Conservation (phyloP, 2,113 vertebrate genomes). For the Pelecanoides urinatrix region DNA sequence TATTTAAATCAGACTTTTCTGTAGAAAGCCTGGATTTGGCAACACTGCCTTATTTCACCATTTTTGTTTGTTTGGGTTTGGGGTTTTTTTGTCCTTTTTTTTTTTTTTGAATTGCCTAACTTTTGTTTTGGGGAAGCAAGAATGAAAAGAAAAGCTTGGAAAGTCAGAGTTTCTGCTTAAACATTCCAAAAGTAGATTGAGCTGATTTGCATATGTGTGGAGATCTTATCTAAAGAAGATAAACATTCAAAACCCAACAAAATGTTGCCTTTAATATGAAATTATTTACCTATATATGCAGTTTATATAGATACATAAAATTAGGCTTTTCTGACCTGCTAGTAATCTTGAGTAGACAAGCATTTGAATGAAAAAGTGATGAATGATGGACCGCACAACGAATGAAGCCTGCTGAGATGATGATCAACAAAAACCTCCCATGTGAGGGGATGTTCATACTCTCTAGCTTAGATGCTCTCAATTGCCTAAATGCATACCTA, state of each 20-base stretch:
- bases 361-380: background rate
- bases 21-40: background rate
- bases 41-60: background rate
- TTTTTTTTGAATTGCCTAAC: background rate
- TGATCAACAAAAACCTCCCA: background rate
- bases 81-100: accelerated
- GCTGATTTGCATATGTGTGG: background rate
- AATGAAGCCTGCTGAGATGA: background rate
- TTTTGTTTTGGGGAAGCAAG: background rate
- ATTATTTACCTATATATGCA: background rate
- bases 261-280: background rate
- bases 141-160: background rate
- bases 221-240: background rate
- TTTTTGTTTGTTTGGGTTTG: background rate
- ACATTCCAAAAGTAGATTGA: background rate
- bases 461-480: background rate
- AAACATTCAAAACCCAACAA: background rate
- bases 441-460: background rate
- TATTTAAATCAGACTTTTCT: background rate
- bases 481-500: background rate
- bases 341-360: background rate
- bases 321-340: background rate
- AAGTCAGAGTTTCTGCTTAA: background rate
- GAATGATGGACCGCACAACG: background rate
- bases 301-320: background rate